phyloP scores from a whole-genome alignment of 2,113 vertebrate genomes.

The Grus americana region DNA sequence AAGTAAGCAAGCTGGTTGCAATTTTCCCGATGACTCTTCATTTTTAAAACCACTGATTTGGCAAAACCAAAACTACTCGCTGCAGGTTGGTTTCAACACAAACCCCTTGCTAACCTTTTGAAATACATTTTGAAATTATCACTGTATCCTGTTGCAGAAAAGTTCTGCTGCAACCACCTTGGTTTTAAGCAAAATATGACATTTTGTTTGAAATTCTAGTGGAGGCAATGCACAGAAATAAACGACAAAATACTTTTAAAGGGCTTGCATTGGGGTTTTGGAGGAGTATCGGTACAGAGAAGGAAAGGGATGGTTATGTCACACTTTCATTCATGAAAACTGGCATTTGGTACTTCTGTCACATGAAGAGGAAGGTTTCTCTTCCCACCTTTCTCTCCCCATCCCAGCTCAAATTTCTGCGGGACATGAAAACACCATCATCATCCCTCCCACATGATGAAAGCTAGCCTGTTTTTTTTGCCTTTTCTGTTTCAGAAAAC shows the following conservation, averaged over 20 bases:
- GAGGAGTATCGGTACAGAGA: background rate
- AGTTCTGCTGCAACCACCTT: background rate
- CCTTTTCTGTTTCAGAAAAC: background rate
- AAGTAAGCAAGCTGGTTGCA: background rate
- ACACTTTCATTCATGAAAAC: background rate
- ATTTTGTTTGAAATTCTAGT: background rate
- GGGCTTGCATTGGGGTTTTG: background rate
- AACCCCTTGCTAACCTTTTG: background rate
- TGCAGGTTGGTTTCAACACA: background rate
- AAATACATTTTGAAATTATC: background rate
- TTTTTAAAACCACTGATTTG: background rate
- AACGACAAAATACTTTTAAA: background rate
- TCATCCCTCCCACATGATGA: background rate
- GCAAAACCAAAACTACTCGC: background rate
- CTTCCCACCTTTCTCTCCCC: background rate
- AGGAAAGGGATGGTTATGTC: background rate
- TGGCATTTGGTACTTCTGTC: background rate
- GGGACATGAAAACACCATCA: background rate
- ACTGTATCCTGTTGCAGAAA: background rate
- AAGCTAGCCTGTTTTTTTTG: background rate
- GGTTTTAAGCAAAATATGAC: background rate
- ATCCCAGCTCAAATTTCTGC: background rate
- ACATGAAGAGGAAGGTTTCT: background rate
- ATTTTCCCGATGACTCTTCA: background rate
- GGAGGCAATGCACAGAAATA: background rate